These are phyloP conservation scores for Pseudomyrmex dendroicus DNA, from an alignment of 1,140 invertebrate genomes.

Conservation along the genomic window DNA sequence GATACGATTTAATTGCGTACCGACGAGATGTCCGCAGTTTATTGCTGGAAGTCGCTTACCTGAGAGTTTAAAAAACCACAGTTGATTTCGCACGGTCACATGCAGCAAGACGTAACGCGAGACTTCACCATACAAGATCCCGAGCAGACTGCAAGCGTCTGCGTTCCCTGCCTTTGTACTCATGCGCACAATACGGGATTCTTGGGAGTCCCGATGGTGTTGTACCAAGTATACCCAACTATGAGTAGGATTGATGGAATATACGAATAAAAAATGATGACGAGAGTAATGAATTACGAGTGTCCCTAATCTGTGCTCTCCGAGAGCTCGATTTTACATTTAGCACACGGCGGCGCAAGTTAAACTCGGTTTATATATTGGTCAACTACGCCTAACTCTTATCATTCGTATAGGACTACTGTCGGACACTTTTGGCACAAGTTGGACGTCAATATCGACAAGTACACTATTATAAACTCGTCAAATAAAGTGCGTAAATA, in stretches of 20 bases:
- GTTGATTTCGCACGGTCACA: not conserved
- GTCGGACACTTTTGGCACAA: not conserved
- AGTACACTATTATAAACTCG: not conserved
- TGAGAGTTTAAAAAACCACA: not conserved
- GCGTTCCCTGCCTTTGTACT: conserved; percentile 22
- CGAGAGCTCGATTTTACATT: conserved; percentile 18
- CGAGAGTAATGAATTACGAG: not conserved
- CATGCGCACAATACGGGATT: conserved; percentile 33
- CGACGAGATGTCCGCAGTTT: not conserved
- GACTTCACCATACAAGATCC: not conserved
- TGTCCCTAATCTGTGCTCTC: not conserved
- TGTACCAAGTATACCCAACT: not conserved
- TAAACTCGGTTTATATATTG: not conserved
- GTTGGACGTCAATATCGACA: not conserved
- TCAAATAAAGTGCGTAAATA: too few species aligned
- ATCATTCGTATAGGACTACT: not conserved
- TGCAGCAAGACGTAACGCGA: not conserved
- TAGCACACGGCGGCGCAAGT: not conserved
- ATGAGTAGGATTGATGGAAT: not conserved
- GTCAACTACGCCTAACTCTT: not conserved
- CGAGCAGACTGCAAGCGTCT: not conserved
- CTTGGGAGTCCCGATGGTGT: not conserved
- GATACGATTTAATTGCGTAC: not conserved
- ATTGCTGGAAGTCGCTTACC: not conserved
- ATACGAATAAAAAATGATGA: not conserved